Conservation (phyloP, 2,888 invertebrate species). For the Agrochola circellaris region DNA sequence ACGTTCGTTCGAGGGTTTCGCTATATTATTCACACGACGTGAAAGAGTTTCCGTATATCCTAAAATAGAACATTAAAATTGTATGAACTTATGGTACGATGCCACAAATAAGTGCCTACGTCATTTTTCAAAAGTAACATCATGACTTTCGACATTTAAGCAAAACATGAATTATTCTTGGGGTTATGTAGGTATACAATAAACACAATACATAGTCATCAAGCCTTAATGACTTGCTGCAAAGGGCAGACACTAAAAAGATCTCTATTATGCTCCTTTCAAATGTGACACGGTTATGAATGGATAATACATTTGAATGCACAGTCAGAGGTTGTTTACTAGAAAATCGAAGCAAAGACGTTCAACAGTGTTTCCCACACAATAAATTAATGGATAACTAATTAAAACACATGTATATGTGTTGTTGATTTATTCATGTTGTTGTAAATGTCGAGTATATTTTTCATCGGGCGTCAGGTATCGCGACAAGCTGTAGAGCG, state of each 20-base stretch:
- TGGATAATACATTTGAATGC: slow-evolving; percentile 26
- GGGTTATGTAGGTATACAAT: slow-evolving; percentile 24
- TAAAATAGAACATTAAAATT: not conserved
- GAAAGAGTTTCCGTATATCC: slow-evolving; percentile 2
- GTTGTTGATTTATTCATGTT: slow-evolving; percentile 26
- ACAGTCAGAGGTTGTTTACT: slow-evolving; percentile 35
- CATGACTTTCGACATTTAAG: slow-evolving; percentile 45
- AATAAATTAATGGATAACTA: slow-evolving; percentile 43
- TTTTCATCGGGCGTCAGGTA: slow-evolving; percentile 76
- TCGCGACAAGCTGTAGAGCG: slow-evolving; percentile 74
- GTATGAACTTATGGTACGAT: not conserved
- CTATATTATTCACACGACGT: slow-evolving; percentile 11
- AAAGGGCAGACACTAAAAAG: slow-evolving; percentile 56
- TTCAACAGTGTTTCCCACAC: slow-evolving; percentile 24
- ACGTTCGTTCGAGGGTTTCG: not conserved
- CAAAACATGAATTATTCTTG: slow-evolving; percentile 34
- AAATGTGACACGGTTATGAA: slow-evolving; percentile 46
- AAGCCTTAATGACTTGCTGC: slow-evolving; percentile 49
- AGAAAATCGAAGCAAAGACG: slow-evolving; percentile 29
- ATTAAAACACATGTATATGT: slow-evolving; percentile 41
- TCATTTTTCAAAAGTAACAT: slow-evolving; percentile 22
- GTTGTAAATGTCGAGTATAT: slow-evolving; percentile 45
- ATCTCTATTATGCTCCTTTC: slow-evolving; percentile 34
- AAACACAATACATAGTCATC: slow-evolving; percentile 43
- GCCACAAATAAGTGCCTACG: not conserved